Conservation (phyloP, 2,113 vertebrate genomes). For the Sapayoa aenigma region DNA sequence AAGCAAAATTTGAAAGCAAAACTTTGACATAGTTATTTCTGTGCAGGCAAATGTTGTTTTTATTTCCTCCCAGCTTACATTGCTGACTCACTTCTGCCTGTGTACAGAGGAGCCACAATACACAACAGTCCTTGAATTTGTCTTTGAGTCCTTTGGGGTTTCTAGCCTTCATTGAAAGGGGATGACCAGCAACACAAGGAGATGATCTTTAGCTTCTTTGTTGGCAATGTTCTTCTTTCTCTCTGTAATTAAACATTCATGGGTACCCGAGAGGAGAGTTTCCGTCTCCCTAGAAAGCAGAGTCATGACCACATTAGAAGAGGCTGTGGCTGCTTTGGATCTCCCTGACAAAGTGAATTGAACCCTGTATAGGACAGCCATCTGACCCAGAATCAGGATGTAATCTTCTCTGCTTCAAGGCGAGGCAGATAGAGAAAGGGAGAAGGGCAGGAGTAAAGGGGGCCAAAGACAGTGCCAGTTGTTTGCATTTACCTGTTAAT, state of each 20-base stretch:
- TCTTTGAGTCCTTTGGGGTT: neutral
- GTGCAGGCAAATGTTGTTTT: neutral
- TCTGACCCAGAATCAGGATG: neutral
- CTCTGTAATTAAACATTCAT: neutral
- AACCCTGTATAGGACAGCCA: neutral
- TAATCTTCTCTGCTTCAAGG: neutral
- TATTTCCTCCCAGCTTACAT: neutral
- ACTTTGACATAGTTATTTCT: neutral
- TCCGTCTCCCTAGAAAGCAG: neutral
- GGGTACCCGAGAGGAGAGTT: accelerated
- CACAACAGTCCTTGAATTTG: neutral
- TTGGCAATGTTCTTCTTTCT: neutral
- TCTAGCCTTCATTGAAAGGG: neutral
- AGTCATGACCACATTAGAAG: neutral
- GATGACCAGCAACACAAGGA: neutral
- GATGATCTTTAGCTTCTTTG: neutral
- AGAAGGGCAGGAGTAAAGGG: neutral
- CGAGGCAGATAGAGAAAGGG: neutral
- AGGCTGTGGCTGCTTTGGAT: neutral
- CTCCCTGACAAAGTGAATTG: neutral
- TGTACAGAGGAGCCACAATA: neutral
- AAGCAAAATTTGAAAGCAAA: neutral
- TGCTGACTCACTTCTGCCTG: neutral
- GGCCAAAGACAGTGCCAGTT: neutral
- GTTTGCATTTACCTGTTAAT: neutral